Percentiles rank a stretch among this genome's conserved stretches.
Conservation (phyloP, 2,797 vertebrate species). For the Pogonophryne albipinna region DNA sequence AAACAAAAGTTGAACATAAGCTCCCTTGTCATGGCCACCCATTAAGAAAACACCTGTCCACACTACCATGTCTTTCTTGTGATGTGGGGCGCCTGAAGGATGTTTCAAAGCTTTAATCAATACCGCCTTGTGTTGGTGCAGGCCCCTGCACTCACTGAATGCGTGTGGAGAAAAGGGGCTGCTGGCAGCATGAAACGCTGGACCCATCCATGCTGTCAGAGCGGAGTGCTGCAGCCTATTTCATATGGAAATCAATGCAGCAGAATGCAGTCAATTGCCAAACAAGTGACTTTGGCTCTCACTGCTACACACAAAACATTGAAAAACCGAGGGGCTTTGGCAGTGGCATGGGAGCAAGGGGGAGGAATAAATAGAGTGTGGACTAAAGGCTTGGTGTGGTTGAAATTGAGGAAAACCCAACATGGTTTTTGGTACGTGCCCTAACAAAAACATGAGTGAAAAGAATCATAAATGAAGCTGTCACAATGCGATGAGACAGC, state of each 20-base stretch:
- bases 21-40: conserved; percentile 42
- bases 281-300: conserved; percentile 89
- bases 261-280: conserved; percentile 89
- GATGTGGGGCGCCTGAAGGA: conserved; percentile 71
- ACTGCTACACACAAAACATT: conserved; percentile 75
- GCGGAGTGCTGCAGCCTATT: conserved; percentile 83
- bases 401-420: conserved; percentile 42
- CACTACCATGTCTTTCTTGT: conserved; percentile 71
- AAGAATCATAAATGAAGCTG: conserved; percentile 54
- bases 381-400: conserved; percentile 67
- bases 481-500: conserved; percentile 39
- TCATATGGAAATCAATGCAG: conserved; percentile 90
- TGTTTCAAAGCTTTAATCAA: conserved; percentile 78
- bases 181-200: conserved; percentile 79
- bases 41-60: conserved; percentile 70
- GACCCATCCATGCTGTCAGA: conserved; percentile 80
- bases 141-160: conserved; percentile 71
- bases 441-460: conserved; percentile 38
- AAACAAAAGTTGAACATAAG: conserved; percentile 48
- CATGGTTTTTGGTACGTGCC: conserved; percentile 37
- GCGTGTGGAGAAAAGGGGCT: conserved; percentile 62
- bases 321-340: conserved; percentile 69
- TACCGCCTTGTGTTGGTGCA: conserved; percentile 79
- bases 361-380: conserved; percentile 64
- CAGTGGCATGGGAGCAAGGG: conserved; percentile 56